Base-by-base conservation (phyloP, 1,140 invertebrate genomes). In the Drosophila kepulauana region DNA sequence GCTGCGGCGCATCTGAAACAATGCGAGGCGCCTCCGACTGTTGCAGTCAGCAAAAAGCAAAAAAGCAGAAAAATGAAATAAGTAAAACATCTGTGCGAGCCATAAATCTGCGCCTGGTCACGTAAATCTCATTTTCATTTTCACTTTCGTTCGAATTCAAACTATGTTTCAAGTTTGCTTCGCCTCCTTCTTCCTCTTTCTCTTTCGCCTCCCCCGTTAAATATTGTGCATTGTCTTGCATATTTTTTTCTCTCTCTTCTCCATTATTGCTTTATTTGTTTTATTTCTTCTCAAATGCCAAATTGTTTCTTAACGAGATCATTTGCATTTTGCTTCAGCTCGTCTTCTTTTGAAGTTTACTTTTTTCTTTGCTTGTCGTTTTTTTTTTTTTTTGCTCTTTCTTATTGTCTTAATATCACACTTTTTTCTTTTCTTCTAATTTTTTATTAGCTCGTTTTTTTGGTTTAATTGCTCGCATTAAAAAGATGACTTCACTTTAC, bases 71-170 rank as follows among this genome's bases (percentile, higher is more conserved):
- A 25, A 25, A 25, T 25, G 20, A 25, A 25, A 25, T 25, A 25
- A 25, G 20, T 25, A 25, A 25, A 25, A 25, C 20, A 25, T 25
- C 20, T 25, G 20, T 49, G 38, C 45, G 64, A 45, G 46, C 58
- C 65, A 65, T 65, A 79, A 79, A 84, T 79, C 80, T 82, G 75
- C 61, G 62, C 52, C 54, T 66, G 48, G 61, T 86, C 82, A 85
- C 82, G 82, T 85, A 71, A 56, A 75, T 57, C 76, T 77, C 48
- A 76, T 80, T 69, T 82, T 62, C 74, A 72, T 73, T 84, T 79
- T 77, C 82, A 78, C 82, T 86, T 86, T 81, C 67, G 56, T 81
- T 71, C 52, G 70, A 64, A 78, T 75, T 75, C 46, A 64, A 62
- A 61, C 25, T 68, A 62, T 58, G 58, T 63, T 69, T 75, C 41